Evolutionary conservation across 2,113 vertebrate genomes (phyloP).

Genomic region (Elgaria multicarinata): DNA sequence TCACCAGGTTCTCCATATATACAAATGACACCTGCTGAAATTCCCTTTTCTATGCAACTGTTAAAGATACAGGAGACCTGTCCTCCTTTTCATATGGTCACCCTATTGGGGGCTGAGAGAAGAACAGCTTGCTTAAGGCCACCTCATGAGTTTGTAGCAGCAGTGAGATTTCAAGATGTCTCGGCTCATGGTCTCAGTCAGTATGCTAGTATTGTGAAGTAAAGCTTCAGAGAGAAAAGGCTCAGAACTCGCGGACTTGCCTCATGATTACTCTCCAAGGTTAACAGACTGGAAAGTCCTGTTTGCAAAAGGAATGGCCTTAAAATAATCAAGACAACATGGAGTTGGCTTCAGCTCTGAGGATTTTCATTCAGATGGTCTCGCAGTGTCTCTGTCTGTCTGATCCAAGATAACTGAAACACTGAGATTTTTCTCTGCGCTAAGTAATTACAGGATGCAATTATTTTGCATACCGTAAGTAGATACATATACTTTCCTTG

Average conservation of each 20-base stretch:
- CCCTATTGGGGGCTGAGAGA: too few species aligned
- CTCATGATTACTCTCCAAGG: background rate
- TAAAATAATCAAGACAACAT: background rate
- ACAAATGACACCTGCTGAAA: too few species aligned
- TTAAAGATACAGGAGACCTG: too few species aligned
- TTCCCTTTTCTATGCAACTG: too few species aligned
- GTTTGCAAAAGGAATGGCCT: background rate
- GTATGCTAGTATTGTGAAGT: background rate
- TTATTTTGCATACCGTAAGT: background rate
- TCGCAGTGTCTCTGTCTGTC: background rate
- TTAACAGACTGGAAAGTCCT: slow-evolving; percentile 1
- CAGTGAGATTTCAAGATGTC: background rate
- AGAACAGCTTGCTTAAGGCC: background rate
- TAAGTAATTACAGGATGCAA: background rate
- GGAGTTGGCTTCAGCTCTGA: background rate
- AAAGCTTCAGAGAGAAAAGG: background rate
- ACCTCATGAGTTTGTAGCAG: background rate
- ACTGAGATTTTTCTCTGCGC: background rate
- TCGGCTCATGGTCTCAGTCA: background rate
- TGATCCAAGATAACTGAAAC: background rate
- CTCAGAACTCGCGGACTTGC: background rate
- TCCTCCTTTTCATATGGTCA: too few species aligned
- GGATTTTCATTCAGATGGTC: background rate
- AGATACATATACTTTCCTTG: background rate
- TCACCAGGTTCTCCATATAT: too few species aligned